phyloP scores from a whole-genome alignment of 2,888 invertebrate species.

The Drepanosiphum platanoidis region DNA sequence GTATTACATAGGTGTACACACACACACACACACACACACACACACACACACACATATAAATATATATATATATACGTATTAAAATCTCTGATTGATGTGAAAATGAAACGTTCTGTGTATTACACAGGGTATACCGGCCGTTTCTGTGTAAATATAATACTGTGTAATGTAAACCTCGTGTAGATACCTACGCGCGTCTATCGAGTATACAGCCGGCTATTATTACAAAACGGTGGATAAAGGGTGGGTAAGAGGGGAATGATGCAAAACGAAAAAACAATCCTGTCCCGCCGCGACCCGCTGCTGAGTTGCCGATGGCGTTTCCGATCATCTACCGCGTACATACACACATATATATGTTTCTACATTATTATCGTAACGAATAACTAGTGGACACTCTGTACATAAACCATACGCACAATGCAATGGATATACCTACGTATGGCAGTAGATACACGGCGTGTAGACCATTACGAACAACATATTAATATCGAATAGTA shows the following conservation, averaged over 20 bases:
- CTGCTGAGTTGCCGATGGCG: not conserved
- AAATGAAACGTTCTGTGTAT: not conserved
- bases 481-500: too few relatives aligned
- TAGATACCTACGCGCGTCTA: too few relatives aligned
- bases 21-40: too few relatives aligned
- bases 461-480: not conserved
- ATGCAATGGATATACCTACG: not conserved
- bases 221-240: too few relatives aligned
- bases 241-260: not conserved
- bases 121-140: too few relatives aligned
- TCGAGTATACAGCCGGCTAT: too few relatives aligned
- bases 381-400: not conserved
- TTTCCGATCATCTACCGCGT: not conserved
- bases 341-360: not conserved
- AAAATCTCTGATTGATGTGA: not conserved
- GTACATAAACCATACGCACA: not conserved
- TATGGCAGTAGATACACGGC: too few relatives aligned
- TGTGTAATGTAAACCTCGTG: too few relatives aligned
- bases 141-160: too few relatives aligned
- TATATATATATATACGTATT: not conserved
- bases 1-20: too few relatives aligned
- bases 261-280: too few relatives aligned
- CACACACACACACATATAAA: not conserved
- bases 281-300: not conserved
- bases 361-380: not conserved